Percentiles rank a stretch among this genome's conserved stretches.
Evolutionary conservation across 2,797 vertebrate genomes (phyloP).

Genomic region (Rachycentron canadum): DNA sequence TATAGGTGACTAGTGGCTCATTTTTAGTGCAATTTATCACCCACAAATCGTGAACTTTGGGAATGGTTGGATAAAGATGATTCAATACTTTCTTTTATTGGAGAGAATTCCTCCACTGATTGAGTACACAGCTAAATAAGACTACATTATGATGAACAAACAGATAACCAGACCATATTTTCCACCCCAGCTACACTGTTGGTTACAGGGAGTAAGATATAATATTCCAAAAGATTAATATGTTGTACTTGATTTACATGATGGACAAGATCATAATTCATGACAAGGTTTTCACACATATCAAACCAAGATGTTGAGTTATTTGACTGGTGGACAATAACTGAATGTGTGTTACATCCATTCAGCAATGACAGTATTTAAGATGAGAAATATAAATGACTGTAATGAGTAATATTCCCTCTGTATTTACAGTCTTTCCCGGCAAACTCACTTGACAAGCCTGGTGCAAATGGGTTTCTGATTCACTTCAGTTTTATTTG

Average conservation of each 20-base stretch:
- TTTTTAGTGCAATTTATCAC: not conserved
- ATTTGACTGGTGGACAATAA: not conserved
- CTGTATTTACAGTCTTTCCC: not conserved
- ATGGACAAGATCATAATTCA: not conserved
- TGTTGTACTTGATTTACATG: not conserved
- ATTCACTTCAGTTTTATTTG: constrained; percentile 6
- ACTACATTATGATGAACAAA: not conserved
- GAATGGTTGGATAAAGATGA: not conserved
- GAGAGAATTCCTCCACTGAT: not conserved
- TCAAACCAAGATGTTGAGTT: not conserved
- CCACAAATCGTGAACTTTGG: not conserved
- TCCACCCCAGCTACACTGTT: not conserved
- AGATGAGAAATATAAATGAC: not conserved
- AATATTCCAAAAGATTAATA: not conserved
- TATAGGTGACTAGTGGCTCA: not conserved
- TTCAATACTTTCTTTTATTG: not conserved
- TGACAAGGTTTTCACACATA: not conserved
- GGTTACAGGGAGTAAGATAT: not conserved
- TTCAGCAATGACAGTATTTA: not conserved
- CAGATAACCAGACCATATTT: not conserved
- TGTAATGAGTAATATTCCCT: not conserved
- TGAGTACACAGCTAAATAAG: not conserved
- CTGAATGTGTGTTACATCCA: not conserved
- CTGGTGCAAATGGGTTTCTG: not conserved
- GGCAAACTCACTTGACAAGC: too few relatives aligned